Base-by-base conservation (phyloP, 2,888 invertebrate genomes). In the Caenorhabditis japonica region DNA sequence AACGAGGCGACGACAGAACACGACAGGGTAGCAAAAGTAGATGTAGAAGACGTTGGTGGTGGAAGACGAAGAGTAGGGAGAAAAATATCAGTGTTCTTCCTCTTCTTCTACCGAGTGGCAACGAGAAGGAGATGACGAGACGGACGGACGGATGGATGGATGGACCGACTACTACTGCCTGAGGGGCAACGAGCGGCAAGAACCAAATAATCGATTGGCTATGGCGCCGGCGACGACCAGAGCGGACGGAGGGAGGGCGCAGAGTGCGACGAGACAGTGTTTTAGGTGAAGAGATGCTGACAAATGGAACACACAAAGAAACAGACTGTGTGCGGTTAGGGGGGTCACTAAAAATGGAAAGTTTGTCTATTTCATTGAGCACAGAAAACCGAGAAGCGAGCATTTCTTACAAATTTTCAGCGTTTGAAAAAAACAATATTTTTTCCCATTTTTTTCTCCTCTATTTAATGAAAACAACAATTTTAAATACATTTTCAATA, bases 151-250 rank as follows among this genome's bases (percentile, higher is more conserved):
- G 41, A 17, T 19, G 41, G 43, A 49, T 19, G 39, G 60, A n/a
- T n/a, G n/a, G n/a, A n/a, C n/a, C n/a, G n/a, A n/a, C 34, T 36
- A 38, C 51, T 60, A 47, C 51, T 47, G 59, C 51, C 41, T 23
- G 33, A n/a, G 15, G 15, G 34, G 17, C 30, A 12, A 21, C 39
- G 34, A 38, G 47, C n/a, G n/a, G n/a, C n/a, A 46, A 46, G 46
- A 55, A 62, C 62, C 46, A 62, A 62, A 62, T 62, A 62, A 62
- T 62, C 62, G 62, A 62, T 62, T 62, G 53, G 53, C 53, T 61
- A 61, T 52, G 61, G 62, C 62, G 62, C 51, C 52, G 61, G 61
- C 62, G 53, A 47, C 46, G 47, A 55, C 38, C 52, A 36, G 36
- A 46, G 44, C 27, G 52, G 55, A 34, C 53, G 36, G 47, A 43